phyloP scores from a whole-genome alignment of 2,888 invertebrate species.

The Ecliptopera silaceata region DNA sequence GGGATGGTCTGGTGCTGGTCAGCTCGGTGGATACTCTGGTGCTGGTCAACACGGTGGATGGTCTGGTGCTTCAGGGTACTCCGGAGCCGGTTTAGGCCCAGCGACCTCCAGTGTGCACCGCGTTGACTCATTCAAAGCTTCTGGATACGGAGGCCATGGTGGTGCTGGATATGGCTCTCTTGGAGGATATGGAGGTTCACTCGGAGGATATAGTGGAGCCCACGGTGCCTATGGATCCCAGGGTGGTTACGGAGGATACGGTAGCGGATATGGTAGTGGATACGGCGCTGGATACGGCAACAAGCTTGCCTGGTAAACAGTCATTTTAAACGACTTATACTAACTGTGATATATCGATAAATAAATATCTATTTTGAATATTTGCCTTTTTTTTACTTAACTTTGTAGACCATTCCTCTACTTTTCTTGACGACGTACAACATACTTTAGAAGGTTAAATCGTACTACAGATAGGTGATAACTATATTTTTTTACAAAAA shows the following conservation, averaged over 20 bases:
- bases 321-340: not conserved
- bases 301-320: constrained; percentile 33
- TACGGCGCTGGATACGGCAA: constrained; percentile 27
- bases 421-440: no score
- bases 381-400: not conserved
- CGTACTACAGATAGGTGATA: no score
- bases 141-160: constrained; percentile 19
- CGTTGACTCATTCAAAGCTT: constrained; percentile 29
- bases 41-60: constrained; percentile 26
- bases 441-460: no score
- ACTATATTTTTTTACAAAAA: no score
- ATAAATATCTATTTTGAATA: constrained; percentile 24
- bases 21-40: constrained; percentile 22
- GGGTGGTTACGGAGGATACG: constrained; percentile 27
- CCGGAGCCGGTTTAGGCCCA: constrained; percentile 32
- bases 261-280: constrained; percentile 19
- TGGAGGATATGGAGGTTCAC: constrained; percentile 27
- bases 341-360: constrained; percentile 33
- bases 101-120: constrained; percentile 45
- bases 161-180: constrained; percentile 13
- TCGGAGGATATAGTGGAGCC: constrained; percentile 22
- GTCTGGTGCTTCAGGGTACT: constrained; percentile 21
- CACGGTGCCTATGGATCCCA: constrained; percentile 14
- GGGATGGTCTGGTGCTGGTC: constrained; percentile 25
- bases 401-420: no score